Base-by-base conservation (phyloP, 37 sponge, comb jelly and placozoan genomes). In the Aplysina aerophoba region DNA sequence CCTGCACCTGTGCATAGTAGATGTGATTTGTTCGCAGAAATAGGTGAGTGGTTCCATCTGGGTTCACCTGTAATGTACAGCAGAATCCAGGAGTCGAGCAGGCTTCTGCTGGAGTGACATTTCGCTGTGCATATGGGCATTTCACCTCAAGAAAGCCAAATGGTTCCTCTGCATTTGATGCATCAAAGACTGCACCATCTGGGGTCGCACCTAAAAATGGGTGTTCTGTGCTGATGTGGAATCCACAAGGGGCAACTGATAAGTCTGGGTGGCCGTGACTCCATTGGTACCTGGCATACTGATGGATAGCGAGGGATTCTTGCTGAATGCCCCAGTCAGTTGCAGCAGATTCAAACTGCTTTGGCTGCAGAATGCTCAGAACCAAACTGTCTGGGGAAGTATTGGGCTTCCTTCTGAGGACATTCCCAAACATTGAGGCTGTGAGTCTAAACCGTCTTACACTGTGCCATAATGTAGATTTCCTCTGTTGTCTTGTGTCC, bases 181-280 rank as follows among this genome's bases (percentile, higher is more conserved):
- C 86, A 56, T 90, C 90, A 86, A 84, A 83, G 0, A 90, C 90
- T 22, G 68, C 64, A 28, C 90, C 86, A 86, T 90, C 90, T 86
- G 90, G 86, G 19, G 86, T 68, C 20, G 90, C 90, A 58, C 90
- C 90, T 35, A 86, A 73, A 55, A 53, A 85, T 0, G 86, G 78
- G 27, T 90, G 82, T 17, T 59, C 24, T 15, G 64, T 15, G 50
- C 74, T 82, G 34, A 90, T 81, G 12, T 79, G 34, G 60, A 90
- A 85, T 31, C 90, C 86, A 71, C 59, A 82, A 60, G 90, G 59
- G 41, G 22, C 41, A 0, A 90, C 90, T 34, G 50, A 21, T 53
- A 90, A 31, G 40, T 75, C 59, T 14, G 66, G 73, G 67, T 90
- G 86, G 15, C 90, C 90, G 56, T 85, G 61, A 22, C 37, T 16